phyloP scores from a whole-genome alignment of 2,888 invertebrate genomes.

The Heliconius cydno region DNA sequence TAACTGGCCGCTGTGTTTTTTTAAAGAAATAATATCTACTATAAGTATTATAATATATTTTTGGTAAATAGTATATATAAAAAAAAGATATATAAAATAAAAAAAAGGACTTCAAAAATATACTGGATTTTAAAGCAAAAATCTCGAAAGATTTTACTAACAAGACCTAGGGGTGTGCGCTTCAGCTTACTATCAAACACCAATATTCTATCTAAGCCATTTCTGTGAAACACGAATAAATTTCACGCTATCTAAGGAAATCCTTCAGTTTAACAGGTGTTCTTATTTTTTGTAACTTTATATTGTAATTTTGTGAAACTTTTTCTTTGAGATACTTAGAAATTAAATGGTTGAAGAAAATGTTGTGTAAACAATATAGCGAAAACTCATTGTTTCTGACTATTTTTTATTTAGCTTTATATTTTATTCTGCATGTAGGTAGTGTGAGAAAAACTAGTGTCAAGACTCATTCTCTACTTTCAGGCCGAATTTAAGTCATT shows the following conservation, averaged over 20 bases:
- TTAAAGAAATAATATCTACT: too few relatives aligned
- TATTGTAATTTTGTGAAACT: background rate
- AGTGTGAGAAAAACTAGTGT: too few relatives aligned
- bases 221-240: slow-evolving; percentile 30
- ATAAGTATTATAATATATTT: too few relatives aligned
- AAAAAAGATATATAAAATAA: too few relatives aligned
- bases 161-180: slow-evolving; percentile 20
- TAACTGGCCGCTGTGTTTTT: too few relatives aligned
- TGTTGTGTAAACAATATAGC: too few relatives aligned
- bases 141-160: background rate
- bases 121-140: background rate
- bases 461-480: too few relatives aligned
- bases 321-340: background rate
- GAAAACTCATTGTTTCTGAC: too few relatives aligned
- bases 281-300: background rate
- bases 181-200: slow-evolving; percentile 25
- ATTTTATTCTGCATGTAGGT: too few relatives aligned
- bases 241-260: slow-evolving; percentile 12
- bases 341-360: background rate
- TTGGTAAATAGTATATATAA: too few relatives aligned
- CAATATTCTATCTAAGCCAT: slow-evolving; percentile 13
- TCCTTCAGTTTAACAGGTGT: slow-evolving; percentile 19
- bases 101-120: background rate
- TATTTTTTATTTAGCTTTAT: too few relatives aligned
- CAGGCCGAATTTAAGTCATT: too few relatives aligned